Base-by-base conservation (phyloP, 2,888 invertebrate genomes). In the Anodontia alba region DNA sequence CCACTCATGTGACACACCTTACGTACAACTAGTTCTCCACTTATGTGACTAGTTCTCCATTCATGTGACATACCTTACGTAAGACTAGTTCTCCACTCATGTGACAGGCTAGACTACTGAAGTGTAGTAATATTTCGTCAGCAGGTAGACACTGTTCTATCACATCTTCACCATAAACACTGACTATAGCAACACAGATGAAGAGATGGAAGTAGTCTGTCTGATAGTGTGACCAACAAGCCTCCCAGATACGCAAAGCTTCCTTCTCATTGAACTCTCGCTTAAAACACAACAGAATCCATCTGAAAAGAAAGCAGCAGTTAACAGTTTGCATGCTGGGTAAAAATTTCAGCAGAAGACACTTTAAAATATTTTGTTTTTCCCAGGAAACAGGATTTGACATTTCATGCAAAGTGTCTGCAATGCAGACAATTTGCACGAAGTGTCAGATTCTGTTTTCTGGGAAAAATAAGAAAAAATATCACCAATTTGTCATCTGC, bases 31-130 rank as follows among this genome's bases (percentile, higher is more conserved):
- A 98, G 95, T 62, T 97, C 96, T 0, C 98, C 98, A 94, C 98
- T 98, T 99, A 99, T 99, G 94, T 98, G 99, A 97, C 98, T 98
- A 31, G 99, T 98, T 88, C n/a, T n/a, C n/a, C n/a, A n/a, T n/a
- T n/a, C n/a, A n/a, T n/a, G n/a, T n/a, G n/a, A 38, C 57, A 46
- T 88, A 96, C 96, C 95, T 99, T 99, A 84, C 97, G 96, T 43
- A 98, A 95, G 78, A 99, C 98, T 26, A 98, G 95, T 62, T 97
- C 96, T 0, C 98, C 98, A 94, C 98, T 98, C 99, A 99, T 99
- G 94, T 98, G 99, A 97, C 98, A 98, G 31, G 99, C 98, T 88
- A 99, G 95, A 15, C 98, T 98, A 93, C 98, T 98, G 94, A 99
- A 99, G 94, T 99, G 98, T 79, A 99, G 95, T 73, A 99, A 95